Conservation (phyloP, 2,797 vertebrate species). For the Myotis daubentonii region DNA sequence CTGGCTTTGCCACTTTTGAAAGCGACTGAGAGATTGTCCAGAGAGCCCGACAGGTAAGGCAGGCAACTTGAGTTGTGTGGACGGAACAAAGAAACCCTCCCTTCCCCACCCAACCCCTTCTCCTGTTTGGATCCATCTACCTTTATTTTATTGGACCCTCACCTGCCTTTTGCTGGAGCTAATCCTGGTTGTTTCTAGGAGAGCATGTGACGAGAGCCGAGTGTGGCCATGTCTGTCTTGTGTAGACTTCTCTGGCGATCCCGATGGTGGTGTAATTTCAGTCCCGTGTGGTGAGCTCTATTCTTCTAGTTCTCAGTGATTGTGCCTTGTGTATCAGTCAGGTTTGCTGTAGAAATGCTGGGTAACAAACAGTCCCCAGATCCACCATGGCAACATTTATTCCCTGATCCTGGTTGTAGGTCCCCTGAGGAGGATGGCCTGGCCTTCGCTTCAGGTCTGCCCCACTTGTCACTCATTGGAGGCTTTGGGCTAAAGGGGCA, state of each 20-base stretch:
- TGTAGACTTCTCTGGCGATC: background rate
- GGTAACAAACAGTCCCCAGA: background rate
- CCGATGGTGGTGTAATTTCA: background rate
- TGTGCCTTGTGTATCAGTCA: background rate
- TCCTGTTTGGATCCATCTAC: background rate
- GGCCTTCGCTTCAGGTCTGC: background rate
- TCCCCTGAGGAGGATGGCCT: background rate
- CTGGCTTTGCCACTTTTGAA: background rate
- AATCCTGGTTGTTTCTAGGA: background rate
- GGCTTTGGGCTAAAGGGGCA: background rate
- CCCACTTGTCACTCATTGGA: background rate
- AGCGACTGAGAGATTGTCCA: background rate
- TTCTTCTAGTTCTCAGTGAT: background rate
- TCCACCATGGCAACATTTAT: background rate
- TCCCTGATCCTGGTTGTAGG: background rate
- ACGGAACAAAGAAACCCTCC: background rate
- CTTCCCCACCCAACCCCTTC: background rate
- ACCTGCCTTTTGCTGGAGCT: background rate
- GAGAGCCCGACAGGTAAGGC: background rate
- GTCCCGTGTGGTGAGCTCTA: background rate
- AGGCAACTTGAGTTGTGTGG: background rate
- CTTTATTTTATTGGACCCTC: background rate
- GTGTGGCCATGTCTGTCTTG: background rate
- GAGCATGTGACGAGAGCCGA: background rate
- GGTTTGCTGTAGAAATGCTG: background rate